phyloP scores from a whole-genome alignment of 2,113 vertebrate genomes.

The Coryphaenoides rupestris region DNA sequence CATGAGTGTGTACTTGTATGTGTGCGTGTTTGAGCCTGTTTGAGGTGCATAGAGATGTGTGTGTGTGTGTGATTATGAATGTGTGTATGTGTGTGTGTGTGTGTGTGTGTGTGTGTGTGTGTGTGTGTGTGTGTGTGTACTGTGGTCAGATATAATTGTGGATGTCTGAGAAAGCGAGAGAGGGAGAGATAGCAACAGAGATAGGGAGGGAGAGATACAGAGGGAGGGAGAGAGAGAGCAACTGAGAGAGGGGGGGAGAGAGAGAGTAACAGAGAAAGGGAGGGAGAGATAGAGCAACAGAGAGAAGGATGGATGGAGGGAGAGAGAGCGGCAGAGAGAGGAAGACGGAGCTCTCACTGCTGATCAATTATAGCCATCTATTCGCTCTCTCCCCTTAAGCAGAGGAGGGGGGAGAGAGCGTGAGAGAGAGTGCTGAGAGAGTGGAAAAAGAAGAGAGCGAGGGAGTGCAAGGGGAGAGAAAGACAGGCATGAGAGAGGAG shows the following conservation, averaged over 20 bases:
- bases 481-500: slow-evolving; percentile 1
- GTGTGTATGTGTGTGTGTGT: neutral
- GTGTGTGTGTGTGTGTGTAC: slow-evolving; percentile 8
- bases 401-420: too few species aligned
- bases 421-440: slow-evolving; percentile 2
- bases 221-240: neutral
- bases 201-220: neutral
- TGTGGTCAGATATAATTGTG: slow-evolving; percentile 51
- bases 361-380: slow-evolving; percentile 16
- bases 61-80: slow-evolving; percentile 20
- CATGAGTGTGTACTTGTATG: slow-evolving; percentile 15
- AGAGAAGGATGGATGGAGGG: neutral
- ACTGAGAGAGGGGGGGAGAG: neutral
- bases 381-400: slow-evolving; percentile 8
- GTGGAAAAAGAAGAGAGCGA: neutral
- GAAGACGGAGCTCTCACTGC: too few species aligned
- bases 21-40: neutral
- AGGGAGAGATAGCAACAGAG: neutral
- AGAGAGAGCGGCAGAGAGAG: neutral
- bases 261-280: too few species aligned
- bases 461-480: slow-evolving; percentile 5
- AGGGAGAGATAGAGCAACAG: neutral
- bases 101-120: slow-evolving; percentile 19
- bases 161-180: slow-evolving; percentile 38
- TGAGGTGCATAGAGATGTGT: slow-evolving; percentile 29